Evolutionary conservation across 37 sponge, comb jelly and placozoan genomes (phyloP), one percentile per base, ranked within the genome.

Genomic region (Mnemiopsis leidyi): DNA sequence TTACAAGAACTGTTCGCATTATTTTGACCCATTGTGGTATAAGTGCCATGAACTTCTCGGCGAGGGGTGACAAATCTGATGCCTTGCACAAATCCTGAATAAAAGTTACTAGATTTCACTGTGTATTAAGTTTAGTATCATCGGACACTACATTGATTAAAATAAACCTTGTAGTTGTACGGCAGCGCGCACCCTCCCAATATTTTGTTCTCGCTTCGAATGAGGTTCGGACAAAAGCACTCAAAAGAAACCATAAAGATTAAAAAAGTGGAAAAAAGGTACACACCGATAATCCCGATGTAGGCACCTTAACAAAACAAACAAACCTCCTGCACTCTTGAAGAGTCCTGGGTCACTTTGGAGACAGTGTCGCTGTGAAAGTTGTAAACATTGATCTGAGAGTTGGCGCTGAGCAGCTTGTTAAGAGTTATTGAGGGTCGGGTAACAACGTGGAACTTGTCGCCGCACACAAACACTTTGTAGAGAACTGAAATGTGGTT

Each of bases 391-490:
- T 77, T 32, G 1, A 77, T 13, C 79, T 77, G 79, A 61, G 21
- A 36, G 90, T 33, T 26, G 20, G 38, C 28, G 5, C 36, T 40
- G 24, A 23, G 61, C 39, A 85, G 36, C 61, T 40, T 85, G 61
- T 39, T 37, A 23, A 85, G 61, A n/a, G 32, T 85, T n/a, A 85
- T 85, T 40, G 90, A 85, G 40, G 90, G 90, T 40, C 90, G 23
- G 3, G 61, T 21, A 5, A 33, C 29, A n/a, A 40, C 61, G 61
- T 85, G 40, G 61, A 29, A 40, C 30, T 40, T 38, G 40, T 85
- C 90, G 2, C 90, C 90, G 36, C 90, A 85, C 61, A 85, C 90
- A 33, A 85, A 85, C 39, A 85, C 90, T 40, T 85, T 85, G 90
- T 85, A 85, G 13, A 85, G 24, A 38, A 85, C 90, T 85, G 90